Evolutionary conservation across 2,888 invertebrate genomes (phyloP), one percentile per base, ranked within the genome.

Genomic region (Malachius bipustulatus): DNA sequence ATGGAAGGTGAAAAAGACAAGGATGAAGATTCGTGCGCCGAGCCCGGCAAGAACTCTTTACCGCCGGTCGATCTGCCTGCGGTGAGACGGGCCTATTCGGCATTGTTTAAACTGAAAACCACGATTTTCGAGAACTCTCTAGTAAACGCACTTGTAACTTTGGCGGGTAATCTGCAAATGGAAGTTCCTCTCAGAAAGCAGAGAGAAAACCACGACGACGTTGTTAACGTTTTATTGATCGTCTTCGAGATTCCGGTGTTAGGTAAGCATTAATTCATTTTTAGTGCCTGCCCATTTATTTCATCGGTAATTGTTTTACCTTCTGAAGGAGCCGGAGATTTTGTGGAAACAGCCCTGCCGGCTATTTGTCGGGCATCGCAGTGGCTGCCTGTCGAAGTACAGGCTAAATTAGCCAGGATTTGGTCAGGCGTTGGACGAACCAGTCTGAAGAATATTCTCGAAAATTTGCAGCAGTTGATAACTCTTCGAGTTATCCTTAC

Each of bases 401-500:
- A 89, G 67, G 87, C 82, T 2, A 75, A 77, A 52, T 59, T 93
- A 34, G 88, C 85, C 0, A 69, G 77, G 1, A 73, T 82, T 9
- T 90, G 89, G 89, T 77, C 85, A 0, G 69, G 69, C 26, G 72
- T 71, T 45, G 71, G 70, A 35, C 48, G 57, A 24, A 47, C 57
- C 9, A 63, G 67, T 37, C 63, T 87, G 30, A 71, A 74, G 14
- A 71, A 70, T 45, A 71, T 85, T 32, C 57, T 87, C 38, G 78
- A 84, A 54, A 77, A 81, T 14, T 65, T 91, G 11, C 93, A 93
- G 52, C 90, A 91, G 56, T 69, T 91, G 29, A 83, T 93, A 44
- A 89, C 90, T 0, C 66, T 90, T 12, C 74, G 82, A 55, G 82
- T 90, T 6, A 80, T 90, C 40, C 77, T 82, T 26, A 79, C 79